Evolutionary conservation across 2,888 invertebrate genomes (phyloP).

Genomic region (Drosophila antonietae): DNA sequence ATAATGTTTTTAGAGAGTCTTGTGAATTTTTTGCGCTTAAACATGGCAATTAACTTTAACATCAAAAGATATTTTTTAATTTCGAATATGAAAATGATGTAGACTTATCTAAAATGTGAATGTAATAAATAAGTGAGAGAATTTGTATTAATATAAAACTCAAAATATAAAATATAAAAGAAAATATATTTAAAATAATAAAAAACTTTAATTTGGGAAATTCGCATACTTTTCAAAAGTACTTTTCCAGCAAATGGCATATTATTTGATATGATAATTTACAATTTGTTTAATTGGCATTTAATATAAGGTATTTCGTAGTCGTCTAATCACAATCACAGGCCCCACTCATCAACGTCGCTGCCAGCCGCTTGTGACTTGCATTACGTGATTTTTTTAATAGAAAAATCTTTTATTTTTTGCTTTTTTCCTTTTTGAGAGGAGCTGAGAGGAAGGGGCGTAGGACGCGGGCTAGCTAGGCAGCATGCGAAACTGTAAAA

Average conservation of each 20-base stretch:
- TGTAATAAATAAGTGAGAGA: not conserved
- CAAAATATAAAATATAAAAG: not conserved
- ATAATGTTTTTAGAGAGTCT: not conserved
- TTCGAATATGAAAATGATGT: not conserved
- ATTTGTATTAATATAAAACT: not conserved
- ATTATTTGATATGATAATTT: not conserved
- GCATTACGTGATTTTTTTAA: constrained; percentile 38
- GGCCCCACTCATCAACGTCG: constrained; percentile 17
- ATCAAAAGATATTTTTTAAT: not conserved
- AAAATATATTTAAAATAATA: not conserved
- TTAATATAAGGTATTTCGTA: constrained; percentile 24
- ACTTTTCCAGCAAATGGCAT: not conserved
- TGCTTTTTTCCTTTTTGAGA: constrained; percentile 6
- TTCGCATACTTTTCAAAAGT: not conserved
- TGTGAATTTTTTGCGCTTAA: not conserved
- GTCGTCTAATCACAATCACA: constrained; percentile 1
- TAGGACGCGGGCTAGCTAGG: constrained; percentile 1
- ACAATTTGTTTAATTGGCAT: not conserved
- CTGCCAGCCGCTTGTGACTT: constrained; percentile 48
- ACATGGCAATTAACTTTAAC: not conserved
- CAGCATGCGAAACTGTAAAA: constrained; percentile 67
- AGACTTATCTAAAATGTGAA: not conserved
- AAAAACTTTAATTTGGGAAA: not conserved
- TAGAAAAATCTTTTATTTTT: constrained; percentile 34
- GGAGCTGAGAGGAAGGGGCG: not conserved